Evolutionary conservation across 1,140 invertebrate genomes (phyloP).

Genomic region (Plodia interpunctella): DNA sequence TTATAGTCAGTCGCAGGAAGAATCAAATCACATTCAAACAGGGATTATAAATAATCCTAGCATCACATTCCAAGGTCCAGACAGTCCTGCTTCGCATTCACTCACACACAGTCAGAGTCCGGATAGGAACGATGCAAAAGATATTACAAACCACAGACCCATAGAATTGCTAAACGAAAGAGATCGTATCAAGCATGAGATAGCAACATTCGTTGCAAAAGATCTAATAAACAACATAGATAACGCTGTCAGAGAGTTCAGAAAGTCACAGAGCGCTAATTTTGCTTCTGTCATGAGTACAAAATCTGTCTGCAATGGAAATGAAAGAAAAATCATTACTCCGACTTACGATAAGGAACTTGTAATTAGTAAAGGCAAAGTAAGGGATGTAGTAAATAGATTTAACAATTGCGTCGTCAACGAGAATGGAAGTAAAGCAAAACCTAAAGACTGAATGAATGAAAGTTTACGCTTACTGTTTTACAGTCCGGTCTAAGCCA

Average conservation of each 20-base stretch:
- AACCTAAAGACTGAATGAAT: conserved; percentile 47
- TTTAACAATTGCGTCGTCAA: conserved; percentile 58
- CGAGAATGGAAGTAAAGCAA: conserved; percentile 33
- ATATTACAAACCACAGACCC: conserved; percentile 30
- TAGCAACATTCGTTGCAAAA: conserved; percentile 70
- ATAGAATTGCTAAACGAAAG: conserved; percentile 53
- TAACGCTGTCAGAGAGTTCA: conserved; percentile 59
- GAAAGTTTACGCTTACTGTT: conserved; percentile 20
- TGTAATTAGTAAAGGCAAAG: conserved; percentile 73
- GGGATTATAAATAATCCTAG: conserved; percentile 53
- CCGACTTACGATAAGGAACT: conserved; percentile 66
- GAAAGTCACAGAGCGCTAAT: conserved; percentile 59
- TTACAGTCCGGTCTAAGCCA: conserved; percentile 37
- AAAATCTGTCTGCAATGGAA: conserved; percentile 57
- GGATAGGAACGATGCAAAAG: conserved; percentile 48
- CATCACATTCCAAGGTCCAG: conserved; percentile 69
- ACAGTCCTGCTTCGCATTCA: conserved; percentile 65
- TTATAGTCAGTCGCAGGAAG: conserved; percentile 22
- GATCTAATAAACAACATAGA: conserved; percentile 70
- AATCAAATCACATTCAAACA: conserved; percentile 31
- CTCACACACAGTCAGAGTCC: conserved; percentile 61
- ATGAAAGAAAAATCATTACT: conserved; percentile 53
- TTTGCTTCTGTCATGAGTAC: conserved; percentile 30
- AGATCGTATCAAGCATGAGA: conserved; percentile 68
- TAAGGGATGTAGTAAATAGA: conserved; percentile 70